Percentiles rank a stretch among this genome's conserved stretches.
These are phyloP conservation scores for Neopelma chrysocephalum DNA, from an alignment of 2,797 vertebrate genomes.

Conservation along the genomic window DNA sequence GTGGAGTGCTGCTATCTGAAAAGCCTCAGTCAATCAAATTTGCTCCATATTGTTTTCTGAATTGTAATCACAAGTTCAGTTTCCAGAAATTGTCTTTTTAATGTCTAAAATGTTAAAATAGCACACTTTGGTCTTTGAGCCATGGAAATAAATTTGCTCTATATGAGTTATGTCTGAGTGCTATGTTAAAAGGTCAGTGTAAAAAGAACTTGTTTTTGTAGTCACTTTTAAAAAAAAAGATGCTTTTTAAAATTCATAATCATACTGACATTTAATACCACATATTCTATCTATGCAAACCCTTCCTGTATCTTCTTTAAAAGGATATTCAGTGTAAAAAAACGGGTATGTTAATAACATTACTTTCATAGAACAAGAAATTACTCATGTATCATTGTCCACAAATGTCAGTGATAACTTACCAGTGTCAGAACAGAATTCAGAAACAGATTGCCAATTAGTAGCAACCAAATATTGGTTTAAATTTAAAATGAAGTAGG, in stretches of 20 bases:
- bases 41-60: not conserved
- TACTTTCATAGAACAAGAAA: conserved; percentile 15
- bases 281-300: conserved; percentile 73
- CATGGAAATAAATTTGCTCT: conserved; percentile 15
- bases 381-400: not conserved
- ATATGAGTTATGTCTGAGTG: conserved; percentile 40
- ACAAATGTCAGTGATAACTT: not conserved
- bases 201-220: conserved; percentile 52
- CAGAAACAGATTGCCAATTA: not conserved
- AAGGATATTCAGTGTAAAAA: not conserved
- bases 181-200: conserved; percentile 19
- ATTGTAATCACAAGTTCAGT: not conserved
- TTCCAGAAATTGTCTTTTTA: not conserved
- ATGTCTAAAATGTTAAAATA: not conserved
- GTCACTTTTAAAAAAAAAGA: conserved; percentile 33
- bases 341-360: conserved; percentile 48
- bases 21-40: not conserved
- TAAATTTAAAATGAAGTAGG: conserved; percentile 40
- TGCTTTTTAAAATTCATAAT: conserved; percentile 38
- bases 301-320: conserved; percentile 8
- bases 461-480: conserved; percentile 27
- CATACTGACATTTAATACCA: conserved; percentile 4
- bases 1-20: not conserved
- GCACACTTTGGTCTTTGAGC: not conserved
- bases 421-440: not conserved